Base-by-base conservation (phyloP, 2,888 invertebrate genomes). In the Drosophila sordidapex region DNA sequence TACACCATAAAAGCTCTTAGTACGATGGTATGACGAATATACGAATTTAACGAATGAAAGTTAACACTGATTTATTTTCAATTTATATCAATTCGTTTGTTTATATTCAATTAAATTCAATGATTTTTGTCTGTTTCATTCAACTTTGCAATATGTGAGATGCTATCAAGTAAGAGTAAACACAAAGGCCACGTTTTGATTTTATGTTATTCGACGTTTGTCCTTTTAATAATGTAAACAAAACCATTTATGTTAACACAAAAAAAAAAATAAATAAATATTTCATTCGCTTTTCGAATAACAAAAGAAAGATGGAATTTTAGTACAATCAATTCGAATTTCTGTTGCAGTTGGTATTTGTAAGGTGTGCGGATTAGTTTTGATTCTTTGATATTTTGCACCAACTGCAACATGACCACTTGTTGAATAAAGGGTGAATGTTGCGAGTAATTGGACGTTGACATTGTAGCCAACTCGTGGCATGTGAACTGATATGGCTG, bases 381-480 rank as follows among this genome's bases (percentile, higher is more conserved):
- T 67, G 61, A 54, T 74, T 58, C 21, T 57, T 61, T 54, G 52
- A 40, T 46, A 54, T 52, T 61, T 63, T 57, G 40, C 53, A 52
- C 48, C n/a, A 48, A 51, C 40, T 64, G 59, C 51, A 52, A 33
- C 25, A 29, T 27, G 53, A 49, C 27, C 76, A 71, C 51, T 63
- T 52, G 64, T 48, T 67, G 54, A 46, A 3, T 7, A 46, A 13
- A 13, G 21, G 4, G 21, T 46, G 33, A 59, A 61, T 63, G 46
- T 69, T 57, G 60, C 56, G 29, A 61, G 66, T 70, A 76, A 80
- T 79, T 79, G 81, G 69, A 61, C 76, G 59, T 66, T 71, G 80
- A 64, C 65, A 80, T 76, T 79, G 56, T 43, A 25, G 35, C 36
- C 31, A 56, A 36, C 53, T 38, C 38, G 71, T 53, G 38, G 40